Base-by-base conservation (phyloP, 2,888 invertebrate genomes). In the Melipona beecheii region DNA sequence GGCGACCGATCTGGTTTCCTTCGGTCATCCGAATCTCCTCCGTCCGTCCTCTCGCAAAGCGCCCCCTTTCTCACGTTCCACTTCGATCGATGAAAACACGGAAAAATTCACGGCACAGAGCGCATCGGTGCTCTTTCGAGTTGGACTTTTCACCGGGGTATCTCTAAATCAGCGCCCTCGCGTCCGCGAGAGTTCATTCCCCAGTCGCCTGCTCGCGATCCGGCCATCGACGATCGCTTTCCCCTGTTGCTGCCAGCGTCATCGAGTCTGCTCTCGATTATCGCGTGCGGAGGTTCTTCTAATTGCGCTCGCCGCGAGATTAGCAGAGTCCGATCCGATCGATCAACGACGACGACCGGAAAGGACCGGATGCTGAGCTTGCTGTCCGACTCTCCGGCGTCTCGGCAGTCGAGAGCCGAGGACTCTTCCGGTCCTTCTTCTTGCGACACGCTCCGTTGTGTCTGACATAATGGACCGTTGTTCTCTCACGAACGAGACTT, bases 271-370 rank as follows among this genome's bases (percentile, higher is more conserved):
- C 58, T 69, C 71, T 83, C 84, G 84, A 88, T 90, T 90, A 87
- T 65, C 87, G 50, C 79, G 69, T 78, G 74, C 49, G 69, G 36
- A 43, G 75, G 52, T 75, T 83, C 84, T 75, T 83, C 84, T 87
- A 89, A 89, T 89, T 89, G 82, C 69, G 75, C 65, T 87, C 80
- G 77, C 82, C 70, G 60, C 65, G 27, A 54, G 65, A 54, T 83
- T 77, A 82, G 80, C 75, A 75, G 76, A 31, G 56, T 66, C 69
- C 68, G 54, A 78, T 78, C 70, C 78, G 52, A 31, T 79, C 70
- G 83, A 88, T 88, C 85, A 81, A 81, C 83, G 84, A 84, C 83
- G 84, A 84, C 73, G 79, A 86, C 88, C 84, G 83, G 73, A 78
- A 31, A 49, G 56, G 50, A 65, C 52, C 73, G 83, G 77, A 71